Conservation (phyloP, 2,888 invertebrate species). For the Cheilosia vulpina region DNA sequence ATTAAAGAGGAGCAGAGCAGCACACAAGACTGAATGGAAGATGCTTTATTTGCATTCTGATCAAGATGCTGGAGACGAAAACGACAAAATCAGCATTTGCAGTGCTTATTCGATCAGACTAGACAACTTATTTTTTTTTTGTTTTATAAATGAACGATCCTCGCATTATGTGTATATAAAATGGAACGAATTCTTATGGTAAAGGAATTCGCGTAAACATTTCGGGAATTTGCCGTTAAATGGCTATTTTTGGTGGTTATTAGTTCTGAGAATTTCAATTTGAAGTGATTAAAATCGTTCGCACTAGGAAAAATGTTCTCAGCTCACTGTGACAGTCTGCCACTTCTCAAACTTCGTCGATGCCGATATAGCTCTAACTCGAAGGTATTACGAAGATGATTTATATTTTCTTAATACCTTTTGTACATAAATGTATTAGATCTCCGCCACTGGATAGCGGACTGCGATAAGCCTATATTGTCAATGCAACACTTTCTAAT, state of each 20-base stretch:
- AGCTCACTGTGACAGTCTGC: neutral
- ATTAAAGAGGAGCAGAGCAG: slow-evolving; percentile 11
- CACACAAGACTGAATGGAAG: slow-evolving; percentile 6
- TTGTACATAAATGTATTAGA: too few relatives aligned
- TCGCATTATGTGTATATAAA: neutral
- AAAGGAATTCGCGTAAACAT: slow-evolving; percentile 34
- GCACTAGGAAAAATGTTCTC: neutral
- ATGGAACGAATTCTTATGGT: slow-evolving; percentile 36
- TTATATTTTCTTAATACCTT: too few relatives aligned
- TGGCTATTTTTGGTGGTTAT: slow-evolving; percentile 60
- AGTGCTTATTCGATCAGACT: neutral
- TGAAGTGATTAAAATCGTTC: slow-evolving; percentile 12
- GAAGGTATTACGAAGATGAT: too few relatives aligned
- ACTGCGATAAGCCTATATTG: too few relatives aligned
- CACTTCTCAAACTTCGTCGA: too few relatives aligned
- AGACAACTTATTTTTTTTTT: slow-evolving; percentile 18
- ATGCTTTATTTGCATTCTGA: slow-evolving; percentile 33
- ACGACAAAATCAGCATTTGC: neutral
- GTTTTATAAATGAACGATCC: too few relatives aligned
- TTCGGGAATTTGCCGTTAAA: slow-evolving; percentile 40
- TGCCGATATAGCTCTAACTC: too few relatives aligned
- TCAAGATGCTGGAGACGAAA: neutral
- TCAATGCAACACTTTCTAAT: too few relatives aligned
- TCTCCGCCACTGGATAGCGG: too few relatives aligned
- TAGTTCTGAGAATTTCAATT: slow-evolving; percentile 36